Evolutionary conservation across 2,797 vertebrate genomes (phyloP), one percentile per base, ranked within the genome.

Genomic region (Mormyrus hasselquistii): DNA sequence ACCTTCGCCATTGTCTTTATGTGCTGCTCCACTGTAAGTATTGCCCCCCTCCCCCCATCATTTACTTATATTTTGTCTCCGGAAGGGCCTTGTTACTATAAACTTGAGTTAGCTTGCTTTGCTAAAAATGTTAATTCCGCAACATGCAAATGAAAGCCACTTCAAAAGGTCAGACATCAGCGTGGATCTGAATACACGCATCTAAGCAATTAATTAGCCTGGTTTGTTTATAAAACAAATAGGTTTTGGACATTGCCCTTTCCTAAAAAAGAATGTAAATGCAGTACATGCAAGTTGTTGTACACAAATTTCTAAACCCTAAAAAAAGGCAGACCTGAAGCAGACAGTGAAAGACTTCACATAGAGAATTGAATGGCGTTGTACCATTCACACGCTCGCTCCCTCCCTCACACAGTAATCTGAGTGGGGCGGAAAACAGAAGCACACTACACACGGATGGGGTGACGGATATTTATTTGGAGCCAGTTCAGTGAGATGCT

Each of bases 1-100:
- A 97, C 98, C 89, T 99, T 99, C 94, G 94, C 96, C 91, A 99
- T 99, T 88, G 98, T 99, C 93, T 95, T 99, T 92, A 97, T 99
- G 94, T 99, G 99, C 94, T 99, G 99, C 94, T 99, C 98, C 88
- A 98, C 97, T 0, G 98, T 99, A 93, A 97, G 98, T 97, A 19
- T 89, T 89, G 4, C 90, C 59, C 5, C 55, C 9, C 41, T 10
- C 52, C 29, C 25, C 1, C 47, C 19, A 22, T 5, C 65, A 34
- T 14, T 69, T 69, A 14, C 25, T 73, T 73, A 29, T 73, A 0
- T 50, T 52, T 50, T 0, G 10, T 84, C 44, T 1, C 22, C 4
- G 49, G 47, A 49, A 14, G 49, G 44, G 10, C 9, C 49, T 49
- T 22, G 19, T 49, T 83, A 41, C 41, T 82, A 10, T 82, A 41